Evolutionary conservation across 2,797 vertebrate genomes (phyloP).

Genomic region (Falco columbarius): DNA sequence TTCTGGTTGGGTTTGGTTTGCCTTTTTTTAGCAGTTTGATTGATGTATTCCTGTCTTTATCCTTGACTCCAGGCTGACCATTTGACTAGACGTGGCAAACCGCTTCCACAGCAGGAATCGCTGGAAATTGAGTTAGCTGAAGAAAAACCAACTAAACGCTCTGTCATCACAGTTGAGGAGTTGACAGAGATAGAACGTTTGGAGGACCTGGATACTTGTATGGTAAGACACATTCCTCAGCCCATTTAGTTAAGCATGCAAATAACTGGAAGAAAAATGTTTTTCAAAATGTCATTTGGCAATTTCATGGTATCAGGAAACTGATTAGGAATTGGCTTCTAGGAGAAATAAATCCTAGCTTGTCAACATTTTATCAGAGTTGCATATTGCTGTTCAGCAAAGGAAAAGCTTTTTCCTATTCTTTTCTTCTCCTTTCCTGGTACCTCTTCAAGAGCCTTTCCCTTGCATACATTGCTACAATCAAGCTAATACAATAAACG

Average conservation of each 20-base stretch:
- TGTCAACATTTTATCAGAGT: background rate
- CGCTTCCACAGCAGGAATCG: conserved; percentile 86
- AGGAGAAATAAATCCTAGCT: background rate
- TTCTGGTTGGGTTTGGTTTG: background rate
- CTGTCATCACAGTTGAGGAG: conserved; percentile 78
- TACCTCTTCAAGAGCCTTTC: background rate
- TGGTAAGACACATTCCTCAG: conserved; percentile 81
- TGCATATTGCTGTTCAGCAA: background rate
- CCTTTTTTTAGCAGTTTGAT: background rate
- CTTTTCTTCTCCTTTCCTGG: background rate
- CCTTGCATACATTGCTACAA: background rate
- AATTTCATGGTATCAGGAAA: background rate
- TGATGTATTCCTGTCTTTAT: background rate
- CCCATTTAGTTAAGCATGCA: background rate
- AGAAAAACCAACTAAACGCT: conserved; percentile 85
- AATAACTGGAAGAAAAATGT: background rate
- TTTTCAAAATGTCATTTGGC: background rate
- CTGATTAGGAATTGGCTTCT: background rate
- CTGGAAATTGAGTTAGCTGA: conserved; percentile 87
- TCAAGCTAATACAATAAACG: background rate
- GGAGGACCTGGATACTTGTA: conserved; percentile 93
- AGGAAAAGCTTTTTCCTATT: background rate
- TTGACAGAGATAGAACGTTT: conserved; percentile 90
- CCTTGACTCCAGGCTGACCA: conserved; percentile 85
- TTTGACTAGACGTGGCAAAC: conserved; percentile 85